These are phyloP conservation scores for Leiothrix lutea DNA, from an alignment of 2,113 vertebrate species.

Conservation along the genomic window DNA sequence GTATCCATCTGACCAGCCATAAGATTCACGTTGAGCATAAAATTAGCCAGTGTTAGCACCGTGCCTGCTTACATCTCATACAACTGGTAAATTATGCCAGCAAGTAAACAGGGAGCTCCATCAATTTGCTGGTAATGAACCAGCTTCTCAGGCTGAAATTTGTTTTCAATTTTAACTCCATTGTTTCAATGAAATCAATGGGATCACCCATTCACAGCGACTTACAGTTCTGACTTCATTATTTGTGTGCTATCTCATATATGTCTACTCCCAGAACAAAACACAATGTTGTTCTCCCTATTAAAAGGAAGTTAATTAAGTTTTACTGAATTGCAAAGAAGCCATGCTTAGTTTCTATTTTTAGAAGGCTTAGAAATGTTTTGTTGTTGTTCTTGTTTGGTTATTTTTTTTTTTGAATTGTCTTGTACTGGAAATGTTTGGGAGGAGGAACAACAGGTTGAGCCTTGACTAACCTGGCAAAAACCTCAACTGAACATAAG, in stretches of 20 bases:
- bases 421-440: background rate
- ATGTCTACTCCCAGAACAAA: background rate
- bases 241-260: background rate
- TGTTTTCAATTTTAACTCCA: background rate
- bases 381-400: background rate
- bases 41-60: constrained; percentile 49
- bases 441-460: background rate
- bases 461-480: background rate
- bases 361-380: background rate
- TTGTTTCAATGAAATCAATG: constrained; percentile 20
- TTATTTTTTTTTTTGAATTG: background rate
- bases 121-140: constrained; percentile 50
- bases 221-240: background rate
- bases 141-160: background rate
- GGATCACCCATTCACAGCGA: background rate
- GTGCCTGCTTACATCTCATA: constrained; percentile 14
- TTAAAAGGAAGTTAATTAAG: constrained; percentile 13
- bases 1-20: constrained; percentile 58
- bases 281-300: background rate
- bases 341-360: background rate
- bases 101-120: constrained; percentile 23
- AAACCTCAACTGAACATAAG: background rate
- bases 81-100: constrained; percentile 48
- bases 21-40: constrained; percentile 54
- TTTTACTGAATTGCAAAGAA: background rate